Conservation (phyloP, 2,113 vertebrate species). For the Uria lomvia region DNA sequence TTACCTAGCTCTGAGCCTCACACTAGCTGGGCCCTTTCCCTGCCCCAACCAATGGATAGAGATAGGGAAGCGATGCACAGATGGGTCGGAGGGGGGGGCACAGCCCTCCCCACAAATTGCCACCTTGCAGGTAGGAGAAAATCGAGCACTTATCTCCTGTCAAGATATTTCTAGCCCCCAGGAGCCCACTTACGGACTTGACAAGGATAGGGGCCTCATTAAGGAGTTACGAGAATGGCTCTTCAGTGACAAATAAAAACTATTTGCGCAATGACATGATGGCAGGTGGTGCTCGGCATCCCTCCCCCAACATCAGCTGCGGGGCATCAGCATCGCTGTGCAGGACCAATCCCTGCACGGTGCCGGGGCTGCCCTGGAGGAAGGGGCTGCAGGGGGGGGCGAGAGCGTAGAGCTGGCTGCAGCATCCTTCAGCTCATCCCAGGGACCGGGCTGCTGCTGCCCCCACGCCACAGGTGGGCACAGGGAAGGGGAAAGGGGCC, state of each 20-base stretch:
- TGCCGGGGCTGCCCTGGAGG: neutral
- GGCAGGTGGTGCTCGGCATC: neutral
- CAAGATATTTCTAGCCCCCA: neutral
- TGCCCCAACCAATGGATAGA: neutral
- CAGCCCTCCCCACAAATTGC: fast-evolving
- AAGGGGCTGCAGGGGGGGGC: neutral
- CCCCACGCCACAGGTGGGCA: fast-evolving
- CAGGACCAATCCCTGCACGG: neutral
- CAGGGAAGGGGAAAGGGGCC: neutral
- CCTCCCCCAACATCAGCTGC: neutral
- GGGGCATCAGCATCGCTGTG: neutral
- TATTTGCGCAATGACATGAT: fast-evolving
- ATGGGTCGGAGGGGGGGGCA: too few relatives aligned
- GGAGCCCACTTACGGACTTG: neutral
- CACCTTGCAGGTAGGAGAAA: neutral
- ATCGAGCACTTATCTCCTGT: neutral
- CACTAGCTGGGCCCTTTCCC: fast-evolving
- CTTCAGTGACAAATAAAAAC: neutral
- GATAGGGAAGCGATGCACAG: fast-evolving
- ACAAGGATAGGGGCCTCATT: neutral
- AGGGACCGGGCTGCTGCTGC: fast-evolving
- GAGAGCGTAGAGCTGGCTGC: neutral
- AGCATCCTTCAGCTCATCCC: neutral
- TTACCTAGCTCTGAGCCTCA: neutral
- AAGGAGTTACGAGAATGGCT: neutral